Evolutionary conservation across 2,113 vertebrate species (phyloP).

Genomic region (Odontophorus gujanensis): DNA sequence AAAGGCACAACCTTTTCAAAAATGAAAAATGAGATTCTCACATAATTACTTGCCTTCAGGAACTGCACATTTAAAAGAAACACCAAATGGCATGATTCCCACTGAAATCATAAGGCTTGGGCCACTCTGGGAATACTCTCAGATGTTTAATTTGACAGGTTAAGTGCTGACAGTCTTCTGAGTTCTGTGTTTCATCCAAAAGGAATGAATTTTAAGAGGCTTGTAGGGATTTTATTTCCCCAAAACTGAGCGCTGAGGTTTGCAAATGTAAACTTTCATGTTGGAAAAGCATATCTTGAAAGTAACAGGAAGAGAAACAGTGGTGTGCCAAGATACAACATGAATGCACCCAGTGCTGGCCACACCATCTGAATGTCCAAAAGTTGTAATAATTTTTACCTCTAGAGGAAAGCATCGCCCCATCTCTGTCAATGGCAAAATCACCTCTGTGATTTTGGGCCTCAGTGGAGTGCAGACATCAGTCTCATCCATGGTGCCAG

Average conservation of each 20-base stretch:
- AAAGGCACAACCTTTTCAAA: background rate
- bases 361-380: background rate
- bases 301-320: background rate
- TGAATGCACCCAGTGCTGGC: background rate
- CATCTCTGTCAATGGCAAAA: background rate
- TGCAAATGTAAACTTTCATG: background rate
- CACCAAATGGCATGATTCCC: background rate
- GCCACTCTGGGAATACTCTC: background rate
- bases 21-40: background rate
- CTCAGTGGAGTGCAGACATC: background rate
- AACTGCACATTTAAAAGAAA: background rate
- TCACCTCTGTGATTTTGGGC: background rate
- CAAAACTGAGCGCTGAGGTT: background rate
- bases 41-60: slow-evolving; percentile 4
- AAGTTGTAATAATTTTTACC: background rate
- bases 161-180: background rate
- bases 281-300: background rate
- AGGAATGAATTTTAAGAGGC: slow-evolving; percentile 11
- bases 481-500: background rate
- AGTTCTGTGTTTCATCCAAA: background rate
- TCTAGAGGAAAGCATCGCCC: background rate
- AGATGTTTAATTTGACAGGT: slow-evolving; percentile 38
- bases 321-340: background rate
- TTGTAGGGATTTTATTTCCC: background rate
- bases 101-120: background rate